phyloP scores from a whole-genome alignment of 2,888 invertebrate genomes.

The Xanthia togata region DNA sequence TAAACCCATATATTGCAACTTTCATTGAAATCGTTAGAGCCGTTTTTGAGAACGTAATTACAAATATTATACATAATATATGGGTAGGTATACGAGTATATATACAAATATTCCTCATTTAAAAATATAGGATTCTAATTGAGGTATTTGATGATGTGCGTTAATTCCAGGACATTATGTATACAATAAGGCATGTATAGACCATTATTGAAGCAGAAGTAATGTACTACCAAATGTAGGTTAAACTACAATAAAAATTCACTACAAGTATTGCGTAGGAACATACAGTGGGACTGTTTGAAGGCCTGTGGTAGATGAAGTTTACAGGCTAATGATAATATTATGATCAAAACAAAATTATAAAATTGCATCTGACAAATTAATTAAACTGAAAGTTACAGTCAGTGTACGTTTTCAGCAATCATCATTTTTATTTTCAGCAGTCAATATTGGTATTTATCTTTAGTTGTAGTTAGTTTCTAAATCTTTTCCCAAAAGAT shows the following conservation, averaged over 20 bases:
- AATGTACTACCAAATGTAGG: constrained; percentile 42
- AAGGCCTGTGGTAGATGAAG: neutral
- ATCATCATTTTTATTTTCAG: neutral
- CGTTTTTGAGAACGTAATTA: too few relatives aligned
- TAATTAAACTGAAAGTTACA: neutral
- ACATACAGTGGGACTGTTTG: neutral
- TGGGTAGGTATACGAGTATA: too few relatives aligned
- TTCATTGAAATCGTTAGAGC: too few relatives aligned
- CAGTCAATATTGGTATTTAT: too few relatives aligned
- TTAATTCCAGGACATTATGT: too few relatives aligned
- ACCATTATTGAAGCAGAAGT: neutral
- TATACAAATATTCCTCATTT: too few relatives aligned
- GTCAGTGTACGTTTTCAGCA: neutral
- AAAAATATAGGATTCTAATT: too few relatives aligned
- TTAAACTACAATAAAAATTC: constrained; percentile 35
- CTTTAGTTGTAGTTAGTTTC: too few relatives aligned
- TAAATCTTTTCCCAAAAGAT: neutral
- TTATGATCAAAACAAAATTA: neutral
- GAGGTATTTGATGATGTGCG: too few relatives aligned
- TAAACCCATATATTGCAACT: too few relatives aligned
- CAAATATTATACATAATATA: too few relatives aligned
- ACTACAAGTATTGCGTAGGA: constrained; percentile 4
- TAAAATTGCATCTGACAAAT: too few relatives aligned
- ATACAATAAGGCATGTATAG: constrained; percentile 2
- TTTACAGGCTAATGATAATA: neutral